A percentile compares a stretch with the other conserved stretches of the same genome.
Evolutionary conservation across 2,113 vertebrate genomes (phyloP).

Genomic region (Platichthys stellatus): DNA sequence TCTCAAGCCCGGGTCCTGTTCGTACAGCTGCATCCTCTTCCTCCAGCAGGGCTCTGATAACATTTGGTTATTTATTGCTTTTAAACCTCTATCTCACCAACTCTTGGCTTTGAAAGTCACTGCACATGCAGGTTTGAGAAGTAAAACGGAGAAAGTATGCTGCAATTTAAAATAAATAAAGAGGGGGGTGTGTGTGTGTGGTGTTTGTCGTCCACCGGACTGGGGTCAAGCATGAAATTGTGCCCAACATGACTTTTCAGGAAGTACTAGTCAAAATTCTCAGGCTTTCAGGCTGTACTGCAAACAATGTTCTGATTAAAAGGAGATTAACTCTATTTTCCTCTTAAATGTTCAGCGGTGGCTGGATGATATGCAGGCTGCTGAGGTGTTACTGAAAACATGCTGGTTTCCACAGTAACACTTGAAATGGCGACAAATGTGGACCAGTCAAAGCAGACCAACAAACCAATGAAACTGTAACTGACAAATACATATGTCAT

Average conservation of each 20-base stretch:
- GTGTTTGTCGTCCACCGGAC: constrained; percentile 59
- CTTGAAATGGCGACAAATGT: constrained; percentile 44
- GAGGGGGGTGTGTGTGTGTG: background rate
- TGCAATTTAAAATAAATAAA: constrained; percentile 68
- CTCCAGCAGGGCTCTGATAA: constrained; percentile 84
- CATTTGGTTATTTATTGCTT: constrained; percentile 86
- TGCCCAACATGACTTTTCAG: constrained; percentile 55
- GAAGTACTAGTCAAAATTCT: constrained; percentile 57
- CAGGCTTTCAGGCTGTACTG: constrained; percentile 65
- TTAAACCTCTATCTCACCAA: constrained; percentile 74
- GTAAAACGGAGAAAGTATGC: constrained; percentile 63
- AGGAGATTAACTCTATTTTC: constrained; percentile 22
- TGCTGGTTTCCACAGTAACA: constrained; percentile 54
- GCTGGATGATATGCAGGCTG: background rate
- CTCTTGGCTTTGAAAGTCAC: constrained; percentile 79
- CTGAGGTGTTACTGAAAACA: constrained; percentile 29
- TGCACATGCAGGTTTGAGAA: constrained; percentile 72
- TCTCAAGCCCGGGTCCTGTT: constrained; percentile 78
- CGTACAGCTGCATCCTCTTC: constrained; percentile 88
- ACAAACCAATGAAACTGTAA: background rate
- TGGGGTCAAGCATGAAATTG: constrained; percentile 59
- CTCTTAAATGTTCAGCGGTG: constrained; percentile 21
- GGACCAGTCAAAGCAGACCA: constrained; percentile 46
- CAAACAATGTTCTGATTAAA: constrained; percentile 57
- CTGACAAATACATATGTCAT: background rate